Percentiles rank a stretch among this genome's conserved stretches.
Conservation (phyloP, 2,113 vertebrate genomes). For the Macaca mulatta region DNA sequence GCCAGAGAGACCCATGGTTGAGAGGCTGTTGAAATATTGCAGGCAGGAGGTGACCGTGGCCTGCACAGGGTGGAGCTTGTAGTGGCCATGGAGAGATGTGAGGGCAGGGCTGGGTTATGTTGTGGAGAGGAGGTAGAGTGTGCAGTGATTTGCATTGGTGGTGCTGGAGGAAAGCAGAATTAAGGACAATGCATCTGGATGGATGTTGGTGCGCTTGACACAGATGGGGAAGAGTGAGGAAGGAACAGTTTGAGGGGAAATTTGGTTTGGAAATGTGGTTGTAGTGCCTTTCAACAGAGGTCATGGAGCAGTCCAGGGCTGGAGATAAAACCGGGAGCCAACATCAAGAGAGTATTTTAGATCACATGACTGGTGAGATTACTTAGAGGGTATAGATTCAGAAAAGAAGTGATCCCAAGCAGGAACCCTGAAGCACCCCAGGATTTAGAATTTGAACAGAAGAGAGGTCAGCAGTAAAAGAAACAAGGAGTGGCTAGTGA, state of each 20-base stretch:
- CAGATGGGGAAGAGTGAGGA: background rate
- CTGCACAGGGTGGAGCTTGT: background rate
- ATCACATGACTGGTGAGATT: background rate
- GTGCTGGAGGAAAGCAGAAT: background rate
- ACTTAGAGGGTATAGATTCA: background rate
- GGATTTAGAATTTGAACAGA: background rate
- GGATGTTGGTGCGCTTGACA: too few species aligned
- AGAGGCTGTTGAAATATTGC: background rate
- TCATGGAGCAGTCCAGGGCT: background rate
- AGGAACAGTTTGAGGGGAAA: background rate
- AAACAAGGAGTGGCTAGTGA: background rate
- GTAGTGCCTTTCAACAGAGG: background rate
- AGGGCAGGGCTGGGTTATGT: too few species aligned
- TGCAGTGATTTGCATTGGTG: background rate
- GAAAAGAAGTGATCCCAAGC: too few species aligned
- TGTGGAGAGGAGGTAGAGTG: background rate
- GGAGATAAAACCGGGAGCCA: background rate
- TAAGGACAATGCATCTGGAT: too few species aligned
- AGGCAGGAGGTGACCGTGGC: background rate
- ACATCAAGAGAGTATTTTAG: background rate
- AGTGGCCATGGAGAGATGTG: fast-evolving
- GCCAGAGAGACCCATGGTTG: background rate
- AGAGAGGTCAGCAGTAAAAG: background rate
- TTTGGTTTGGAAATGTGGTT: background rate
- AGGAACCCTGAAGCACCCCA: background rate